Conservation (phyloP, 2,113 vertebrate species). For the Xenopus borealis region DNA sequence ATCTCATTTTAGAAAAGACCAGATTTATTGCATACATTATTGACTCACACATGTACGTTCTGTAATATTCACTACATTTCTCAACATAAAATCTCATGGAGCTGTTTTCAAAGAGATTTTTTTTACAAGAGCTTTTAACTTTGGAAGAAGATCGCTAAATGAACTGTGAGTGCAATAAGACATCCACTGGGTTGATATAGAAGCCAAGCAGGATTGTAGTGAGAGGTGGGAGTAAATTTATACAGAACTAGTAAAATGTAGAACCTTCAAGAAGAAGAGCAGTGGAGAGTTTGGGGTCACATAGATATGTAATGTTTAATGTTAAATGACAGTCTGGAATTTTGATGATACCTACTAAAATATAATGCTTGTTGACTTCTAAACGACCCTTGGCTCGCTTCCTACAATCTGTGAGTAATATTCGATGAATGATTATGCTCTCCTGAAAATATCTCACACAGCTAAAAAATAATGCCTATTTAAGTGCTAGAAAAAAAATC, state of each 20-base stretch:
- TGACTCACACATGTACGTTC: too few species aligned
- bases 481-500: conserved; percentile 29
- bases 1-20: too few species aligned
- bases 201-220: not conserved
- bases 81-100: too few species aligned
- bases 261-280: not conserved
- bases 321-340: conserved; percentile 12
- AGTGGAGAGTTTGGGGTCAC: not conserved
- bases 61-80: too few species aligned
- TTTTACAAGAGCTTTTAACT: not conserved
- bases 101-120: too few species aligned
- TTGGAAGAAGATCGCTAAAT: not conserved
- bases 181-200: not conserved
- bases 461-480: conserved; percentile 25
- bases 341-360: conserved; percentile 25
- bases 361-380: conserved; percentile 24
- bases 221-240: not conserved
- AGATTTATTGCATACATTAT: too few species aligned
- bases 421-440: conserved; percentile 20
- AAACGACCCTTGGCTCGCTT: conserved; percentile 26
- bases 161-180: not conserved
- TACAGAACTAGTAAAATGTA: not conserved
- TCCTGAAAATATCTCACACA: conserved; percentile 31
- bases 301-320: not conserved
- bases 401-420: conserved; percentile 31